Conservation (phyloP, 2,888 invertebrate species). For the Scaeva pyrastri region DNA sequence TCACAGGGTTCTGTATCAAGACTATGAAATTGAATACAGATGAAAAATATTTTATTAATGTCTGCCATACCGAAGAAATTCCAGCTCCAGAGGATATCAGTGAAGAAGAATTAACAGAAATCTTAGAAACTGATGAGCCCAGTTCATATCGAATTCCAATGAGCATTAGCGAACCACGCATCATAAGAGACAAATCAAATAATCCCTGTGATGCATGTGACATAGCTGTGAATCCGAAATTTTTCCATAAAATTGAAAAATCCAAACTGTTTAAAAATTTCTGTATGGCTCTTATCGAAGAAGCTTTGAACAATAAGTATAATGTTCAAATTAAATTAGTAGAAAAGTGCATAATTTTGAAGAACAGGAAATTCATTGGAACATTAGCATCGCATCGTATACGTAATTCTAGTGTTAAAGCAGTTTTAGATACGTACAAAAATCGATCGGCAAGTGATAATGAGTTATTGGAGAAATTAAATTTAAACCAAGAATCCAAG, state of each 20-base stretch:
- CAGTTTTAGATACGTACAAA: conserved; percentile 80
- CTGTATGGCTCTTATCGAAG: conserved; percentile 91
- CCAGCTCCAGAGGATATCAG: conserved; percentile 89
- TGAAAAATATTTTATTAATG: conserved; percentile 93
- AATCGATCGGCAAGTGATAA: conserved; percentile 77
- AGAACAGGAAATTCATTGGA: conserved; percentile 90
- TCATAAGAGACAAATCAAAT: conserved; percentile 91
- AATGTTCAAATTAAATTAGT: conserved; percentile 88
- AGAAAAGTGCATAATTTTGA: conserved; percentile 88
- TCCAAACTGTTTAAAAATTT: conserved; percentile 91
- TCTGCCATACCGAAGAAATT: conserved; percentile 92
- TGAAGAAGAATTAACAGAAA: conserved; percentile 88
- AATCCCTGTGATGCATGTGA: conserved; percentile 91
- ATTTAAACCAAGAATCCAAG: conserved; percentile 34
- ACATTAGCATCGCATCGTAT: conserved; percentile 90
- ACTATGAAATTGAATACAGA: conserved; percentile 87
- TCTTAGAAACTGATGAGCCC: conserved; percentile 88
- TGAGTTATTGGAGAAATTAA: conserved; percentile 74
- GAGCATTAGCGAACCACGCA: conserved; percentile 93
- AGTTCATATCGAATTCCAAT: conserved; percentile 92
- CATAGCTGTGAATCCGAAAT: conserved; percentile 91
- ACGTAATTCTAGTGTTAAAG: conserved; percentile 88
- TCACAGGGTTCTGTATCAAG: conserved; percentile 91
- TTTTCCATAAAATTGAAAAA: conserved; percentile 90
- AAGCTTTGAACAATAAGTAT: conserved; percentile 92